phyloP scores from a whole-genome alignment of 2,113 vertebrate genomes.

The Oreochromis aureus region DNA sequence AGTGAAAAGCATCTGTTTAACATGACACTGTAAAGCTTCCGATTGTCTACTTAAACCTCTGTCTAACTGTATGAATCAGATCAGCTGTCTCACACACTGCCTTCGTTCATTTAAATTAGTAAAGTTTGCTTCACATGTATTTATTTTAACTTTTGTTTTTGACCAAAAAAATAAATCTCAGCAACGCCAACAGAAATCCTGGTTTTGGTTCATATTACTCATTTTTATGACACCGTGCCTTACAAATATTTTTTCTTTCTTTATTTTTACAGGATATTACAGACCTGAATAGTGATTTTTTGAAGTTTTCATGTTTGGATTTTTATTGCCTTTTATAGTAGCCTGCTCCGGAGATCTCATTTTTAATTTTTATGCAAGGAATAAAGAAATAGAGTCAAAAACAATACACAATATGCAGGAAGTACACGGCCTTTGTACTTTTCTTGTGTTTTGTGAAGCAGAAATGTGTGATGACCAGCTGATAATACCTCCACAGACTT shows the following conservation, averaged over 20 bases:
- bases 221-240: neutral
- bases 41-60: neutral
- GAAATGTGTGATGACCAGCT: neutral
- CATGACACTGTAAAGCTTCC: neutral
- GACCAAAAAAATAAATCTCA: neutral
- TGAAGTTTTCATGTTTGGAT: neutral
- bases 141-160: neutral
- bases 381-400: neutral
- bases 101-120: neutral
- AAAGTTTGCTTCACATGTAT: neutral
- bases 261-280: neutral
- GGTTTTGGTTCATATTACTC: neutral
- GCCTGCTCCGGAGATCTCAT: neutral
- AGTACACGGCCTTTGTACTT: neutral
- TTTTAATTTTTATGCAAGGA: accelerated
- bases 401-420: neutral
- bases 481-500: neutral
- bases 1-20: slow-evolving; percentile 26
- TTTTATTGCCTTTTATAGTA: neutral
- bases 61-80: neutral
- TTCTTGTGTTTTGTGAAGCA: neutral
- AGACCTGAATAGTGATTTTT: neutral
- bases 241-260: neutral
- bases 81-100: neutral
- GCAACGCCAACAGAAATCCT: neutral